Conservation (phyloP, 2,888 invertebrate species). For the Anthophora plumipes region DNA sequence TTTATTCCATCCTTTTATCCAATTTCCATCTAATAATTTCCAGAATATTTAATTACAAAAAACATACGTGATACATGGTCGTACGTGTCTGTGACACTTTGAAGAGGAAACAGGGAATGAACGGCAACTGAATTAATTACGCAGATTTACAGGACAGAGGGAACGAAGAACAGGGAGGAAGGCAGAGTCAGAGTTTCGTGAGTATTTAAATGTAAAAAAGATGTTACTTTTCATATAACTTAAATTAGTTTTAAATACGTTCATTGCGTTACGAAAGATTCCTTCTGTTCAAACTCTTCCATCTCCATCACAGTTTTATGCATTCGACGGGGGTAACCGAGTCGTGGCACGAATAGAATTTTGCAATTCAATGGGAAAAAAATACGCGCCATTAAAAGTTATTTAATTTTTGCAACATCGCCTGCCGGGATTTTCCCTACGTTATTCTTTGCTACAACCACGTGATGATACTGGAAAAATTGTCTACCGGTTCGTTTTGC, state of each 20-base stretch:
- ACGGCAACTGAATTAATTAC: conserved; percentile 7
- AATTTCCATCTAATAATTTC: too few relatives aligned
- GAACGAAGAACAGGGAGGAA: background rate
- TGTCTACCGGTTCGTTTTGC: background rate
- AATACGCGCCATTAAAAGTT: conserved; percentile 40
- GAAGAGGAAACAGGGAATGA: background rate
- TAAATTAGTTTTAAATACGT: conserved; percentile 34
- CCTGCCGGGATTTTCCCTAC: background rate
- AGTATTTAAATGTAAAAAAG: conserved; percentile 11
- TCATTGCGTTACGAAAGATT: conserved; percentile 14
- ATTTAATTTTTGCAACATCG: conserved; percentile 18
- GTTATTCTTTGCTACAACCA: background rate
- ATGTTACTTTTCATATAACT: conserved; percentile 11
- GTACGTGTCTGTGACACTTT: background rate
- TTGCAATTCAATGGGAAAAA: background rate
- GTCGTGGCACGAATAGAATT: conserved; percentile 7
- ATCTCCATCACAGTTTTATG: background rate
- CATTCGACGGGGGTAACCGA: background rate
- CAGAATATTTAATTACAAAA: too few relatives aligned
- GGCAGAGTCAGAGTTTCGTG: background rate
- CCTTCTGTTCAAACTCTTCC: background rate
- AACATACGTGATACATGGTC: background rate
- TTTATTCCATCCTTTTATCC: too few relatives aligned
- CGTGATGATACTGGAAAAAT: background rate
- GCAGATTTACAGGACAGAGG: background rate